phyloP scores from a whole-genome alignment of 1,140 invertebrate species.

The Acromyrmex echinatior region DNA sequence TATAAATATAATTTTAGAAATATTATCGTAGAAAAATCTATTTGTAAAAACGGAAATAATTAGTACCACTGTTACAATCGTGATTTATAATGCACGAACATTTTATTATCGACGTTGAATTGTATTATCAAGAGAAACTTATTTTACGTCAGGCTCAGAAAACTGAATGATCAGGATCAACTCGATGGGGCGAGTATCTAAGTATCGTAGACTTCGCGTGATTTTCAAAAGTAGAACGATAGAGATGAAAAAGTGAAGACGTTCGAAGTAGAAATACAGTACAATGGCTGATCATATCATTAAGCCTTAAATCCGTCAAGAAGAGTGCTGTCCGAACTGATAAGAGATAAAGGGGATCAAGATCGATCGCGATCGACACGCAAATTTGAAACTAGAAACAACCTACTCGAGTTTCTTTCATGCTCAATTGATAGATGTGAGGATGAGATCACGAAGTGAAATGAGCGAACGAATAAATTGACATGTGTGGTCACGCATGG shows the following conservation, averaged over 20 bases:
- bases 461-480: constrained; percentile 15
- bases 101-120: constrained; percentile 30
- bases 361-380: constrained; percentile 59
- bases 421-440: constrained; percentile 64
- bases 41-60: constrained; percentile 20
- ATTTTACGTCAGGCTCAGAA: constrained; percentile 28
- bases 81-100: not conserved
- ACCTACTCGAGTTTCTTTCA: constrained; percentile 66
- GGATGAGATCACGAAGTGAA: constrained; percentile 35
- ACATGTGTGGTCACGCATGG: not conserved
- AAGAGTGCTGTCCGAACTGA: constrained; percentile 68
- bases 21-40: constrained; percentile 24
- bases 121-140: constrained; percentile 37
- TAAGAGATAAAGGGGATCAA: constrained; percentile 63
- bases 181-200: constrained; percentile 18
- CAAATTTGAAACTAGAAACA: constrained; percentile 65
- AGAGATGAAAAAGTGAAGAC: constrained; percentile 32
- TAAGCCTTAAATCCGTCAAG: constrained; percentile 77
- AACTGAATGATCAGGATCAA: constrained; percentile 11
- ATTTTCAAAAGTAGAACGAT: constrained; percentile 27
- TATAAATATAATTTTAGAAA: constrained; percentile 42
- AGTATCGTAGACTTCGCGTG: not conserved
- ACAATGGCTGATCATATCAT: constrained; percentile 79
- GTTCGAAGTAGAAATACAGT: constrained; percentile 62
- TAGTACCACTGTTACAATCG: constrained; percentile 27